These are phyloP conservation scores for Ianthella basta DNA, from an alignment of 37 sponge, comb jelly and placozoan genomes.

Conservation along the genomic window DNA sequence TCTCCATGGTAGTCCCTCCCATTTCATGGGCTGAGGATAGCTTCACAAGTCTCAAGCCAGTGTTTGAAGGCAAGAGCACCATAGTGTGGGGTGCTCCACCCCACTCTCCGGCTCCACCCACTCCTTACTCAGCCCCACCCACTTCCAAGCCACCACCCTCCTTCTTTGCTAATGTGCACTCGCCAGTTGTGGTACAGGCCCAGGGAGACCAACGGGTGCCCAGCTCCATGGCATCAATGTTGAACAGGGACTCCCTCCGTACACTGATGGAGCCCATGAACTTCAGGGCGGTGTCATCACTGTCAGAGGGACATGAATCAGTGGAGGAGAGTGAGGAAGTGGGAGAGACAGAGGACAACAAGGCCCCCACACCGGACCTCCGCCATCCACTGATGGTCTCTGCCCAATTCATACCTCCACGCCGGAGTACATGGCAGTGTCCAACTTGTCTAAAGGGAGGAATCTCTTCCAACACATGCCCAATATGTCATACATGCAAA, in stretches of 20 bases:
- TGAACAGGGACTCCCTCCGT: conserved; percentile 3
- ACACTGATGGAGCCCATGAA: conserved; percentile 18
- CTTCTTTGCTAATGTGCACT: not conserved
- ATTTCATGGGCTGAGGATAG: not conserved
- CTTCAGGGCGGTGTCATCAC: not conserved
- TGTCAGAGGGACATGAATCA: not conserved
- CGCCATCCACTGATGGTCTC: conserved; percentile 21
- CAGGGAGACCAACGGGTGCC: conserved; percentile 1
- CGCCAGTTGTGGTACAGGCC: not conserved
- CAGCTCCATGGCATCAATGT: conserved; percentile 25
- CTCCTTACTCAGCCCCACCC: conserved; percentile 20
- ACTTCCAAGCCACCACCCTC: not conserved
- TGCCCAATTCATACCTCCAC: not conserved
- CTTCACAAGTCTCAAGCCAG: not conserved
- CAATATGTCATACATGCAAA: not conserved
- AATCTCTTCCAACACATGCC: not conserved
- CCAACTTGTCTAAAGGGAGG: not conserved
- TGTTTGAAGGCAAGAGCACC: not conserved
- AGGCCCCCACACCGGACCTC: not conserved
- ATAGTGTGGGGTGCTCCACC: conserved; percentile 23
- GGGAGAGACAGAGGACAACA: conserved; percentile 15
- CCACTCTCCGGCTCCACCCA: not conserved
- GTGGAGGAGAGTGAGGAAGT: conserved; percentile 2
- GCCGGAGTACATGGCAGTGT: not conserved
- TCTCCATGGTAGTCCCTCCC: not conserved